Conservation (phyloP, 2,797 vertebrate genomes). For the Gadopsis bispinosus region DNA sequence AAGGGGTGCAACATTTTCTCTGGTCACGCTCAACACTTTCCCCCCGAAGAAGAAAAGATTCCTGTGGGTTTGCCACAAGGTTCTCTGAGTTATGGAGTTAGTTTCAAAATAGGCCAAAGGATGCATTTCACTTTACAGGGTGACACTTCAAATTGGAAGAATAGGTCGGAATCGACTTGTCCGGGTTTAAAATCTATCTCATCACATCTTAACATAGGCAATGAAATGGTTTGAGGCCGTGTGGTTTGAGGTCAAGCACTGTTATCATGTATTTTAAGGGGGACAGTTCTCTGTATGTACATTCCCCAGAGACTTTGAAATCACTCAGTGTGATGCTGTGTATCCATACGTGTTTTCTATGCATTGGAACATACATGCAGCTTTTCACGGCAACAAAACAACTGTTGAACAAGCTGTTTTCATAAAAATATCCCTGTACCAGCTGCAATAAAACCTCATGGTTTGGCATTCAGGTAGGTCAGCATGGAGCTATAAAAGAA, state of each 20-base stretch:
- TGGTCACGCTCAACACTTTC: background rate
- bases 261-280: background rate
- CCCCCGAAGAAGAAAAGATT: background rate
- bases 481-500: constrained; percentile 30
- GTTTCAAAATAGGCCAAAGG: background rate
- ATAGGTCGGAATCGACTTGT: background rate
- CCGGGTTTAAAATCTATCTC: background rate
- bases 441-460: constrained; percentile 32
- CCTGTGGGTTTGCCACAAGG: background rate
- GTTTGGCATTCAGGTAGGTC: constrained; percentile 29
- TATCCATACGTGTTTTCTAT: background rate
- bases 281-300: background rate
- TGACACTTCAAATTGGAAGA: background rate
- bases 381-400: constrained; percentile 35
- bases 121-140: background rate
- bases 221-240: background rate
- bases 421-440: constrained; percentile 31
- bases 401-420: constrained; percentile 48
- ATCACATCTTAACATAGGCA: background rate
- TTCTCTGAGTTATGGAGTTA: background rate
- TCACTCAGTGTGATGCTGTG: background rate
- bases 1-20: background rate
- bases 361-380: background rate
- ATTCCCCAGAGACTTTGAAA: background rate
- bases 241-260: constrained; percentile 14